Evolutionary conservation across 2,113 vertebrate genomes (phyloP).

Genomic region (Melanotaenia duboulayi): DNA sequence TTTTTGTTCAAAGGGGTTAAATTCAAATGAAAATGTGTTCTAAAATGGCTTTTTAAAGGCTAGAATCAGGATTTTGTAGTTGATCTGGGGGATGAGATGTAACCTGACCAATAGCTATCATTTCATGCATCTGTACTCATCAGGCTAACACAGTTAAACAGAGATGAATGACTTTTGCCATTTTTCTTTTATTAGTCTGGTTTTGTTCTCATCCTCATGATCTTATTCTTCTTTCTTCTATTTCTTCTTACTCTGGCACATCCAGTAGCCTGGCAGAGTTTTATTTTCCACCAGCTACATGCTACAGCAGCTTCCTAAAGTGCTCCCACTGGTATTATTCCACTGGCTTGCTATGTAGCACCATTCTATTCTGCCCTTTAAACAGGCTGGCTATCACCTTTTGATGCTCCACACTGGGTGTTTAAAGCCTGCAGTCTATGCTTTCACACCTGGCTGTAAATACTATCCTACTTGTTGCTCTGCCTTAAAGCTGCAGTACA

Average conservation of each 20-base stretch:
- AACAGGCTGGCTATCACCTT: slow-evolving; percentile 45
- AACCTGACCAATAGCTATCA: background rate
- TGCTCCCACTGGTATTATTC: slow-evolving; percentile 35
- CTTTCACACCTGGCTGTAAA: slow-evolving; percentile 54
- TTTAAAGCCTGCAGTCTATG: slow-evolving; percentile 48
- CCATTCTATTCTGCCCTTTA: slow-evolving; percentile 34
- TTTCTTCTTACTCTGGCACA: slow-evolving; percentile 22
- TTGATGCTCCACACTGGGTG: slow-evolving; percentile 1
- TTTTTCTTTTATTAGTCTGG: no score
- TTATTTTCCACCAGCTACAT: slow-evolving; percentile 48
- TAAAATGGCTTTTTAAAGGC: slow-evolving; percentile 6
- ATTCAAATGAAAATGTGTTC: background rate
- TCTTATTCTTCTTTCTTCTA: slow-evolving; percentile 15
- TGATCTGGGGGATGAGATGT: background rate
- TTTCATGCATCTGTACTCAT: background rate
- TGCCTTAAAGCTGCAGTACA: slow-evolving; percentile 5
- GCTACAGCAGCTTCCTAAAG: slow-evolving; percentile 6
- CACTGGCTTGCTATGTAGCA: slow-evolving; percentile 25
- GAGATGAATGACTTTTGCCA: no score
- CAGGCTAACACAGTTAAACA: no score
- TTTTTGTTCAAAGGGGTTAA: slow-evolving; percentile 1
- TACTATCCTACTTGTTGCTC: slow-evolving; percentile 47
- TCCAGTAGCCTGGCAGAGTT: slow-evolving; percentile 22
- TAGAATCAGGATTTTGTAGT: slow-evolving; percentile 14
- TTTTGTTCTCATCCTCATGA: slow-evolving; percentile 3